A percentile compares a stretch with the other conserved stretches of the same genome.
These are phyloP conservation scores for Heteronetta atricapilla DNA, from an alignment of 2,113 vertebrate species.

Conservation along the genomic window DNA sequence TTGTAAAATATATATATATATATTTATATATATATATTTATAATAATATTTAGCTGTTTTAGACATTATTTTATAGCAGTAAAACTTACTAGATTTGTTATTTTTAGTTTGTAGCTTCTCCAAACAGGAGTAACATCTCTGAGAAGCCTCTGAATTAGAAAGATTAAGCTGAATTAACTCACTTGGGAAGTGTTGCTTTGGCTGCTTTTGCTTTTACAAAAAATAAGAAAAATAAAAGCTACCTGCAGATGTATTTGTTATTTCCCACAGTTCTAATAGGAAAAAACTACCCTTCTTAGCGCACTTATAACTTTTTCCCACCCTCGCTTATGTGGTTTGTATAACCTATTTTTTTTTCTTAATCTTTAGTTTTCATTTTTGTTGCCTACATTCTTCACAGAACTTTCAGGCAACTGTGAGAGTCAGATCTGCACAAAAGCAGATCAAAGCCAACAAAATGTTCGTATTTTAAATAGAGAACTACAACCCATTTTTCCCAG, in stretches of 20 bases:
- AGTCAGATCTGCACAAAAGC: neutral
- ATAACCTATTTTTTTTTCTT: neutral
- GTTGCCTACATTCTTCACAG: neutral
- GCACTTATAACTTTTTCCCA: accelerated
- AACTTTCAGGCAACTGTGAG: neutral
- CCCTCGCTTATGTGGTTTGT: neutral
- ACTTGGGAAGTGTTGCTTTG: neutral
- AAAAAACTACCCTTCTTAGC: neutral
- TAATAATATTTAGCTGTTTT: neutral
- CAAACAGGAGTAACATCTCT: neutral
- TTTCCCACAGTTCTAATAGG: neutral
- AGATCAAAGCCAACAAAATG: neutral
- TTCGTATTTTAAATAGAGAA: neutral
- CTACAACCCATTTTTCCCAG: neutral
- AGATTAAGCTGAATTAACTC: neutral
- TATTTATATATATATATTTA: too few species aligned
- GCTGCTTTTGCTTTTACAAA: neutral
- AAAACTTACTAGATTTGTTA: neutral
- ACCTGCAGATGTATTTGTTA: neutral
- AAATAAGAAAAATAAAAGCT: neutral
- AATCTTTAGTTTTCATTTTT: neutral
- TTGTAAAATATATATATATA: too few species aligned
- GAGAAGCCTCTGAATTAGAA: neutral
- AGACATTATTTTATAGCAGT: neutral
- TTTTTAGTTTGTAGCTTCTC: neutral